Base-by-base conservation (phyloP, 2,888 invertebrate genomes). In the Apeira syringaria region DNA sequence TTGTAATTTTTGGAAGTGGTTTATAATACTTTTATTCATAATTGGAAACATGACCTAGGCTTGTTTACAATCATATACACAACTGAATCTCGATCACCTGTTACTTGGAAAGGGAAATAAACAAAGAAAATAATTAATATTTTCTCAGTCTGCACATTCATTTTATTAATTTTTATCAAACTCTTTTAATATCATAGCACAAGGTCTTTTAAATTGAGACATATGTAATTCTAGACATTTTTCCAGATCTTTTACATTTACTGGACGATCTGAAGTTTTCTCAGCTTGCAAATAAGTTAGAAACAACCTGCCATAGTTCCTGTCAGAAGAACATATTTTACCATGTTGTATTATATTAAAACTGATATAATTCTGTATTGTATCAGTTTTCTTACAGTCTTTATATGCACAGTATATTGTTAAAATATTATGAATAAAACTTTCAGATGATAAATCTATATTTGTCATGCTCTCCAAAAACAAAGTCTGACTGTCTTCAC, bases 151-250 rank as follows among this genome's bases (percentile, higher is more conserved):
- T n/a, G n/a, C n/a, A n/a, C n/a, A n/a, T n/a, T n/a, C n/a, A n/a
- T 6, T 6, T 7, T 8, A 18, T 30, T 25, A 1, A 8, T 31
- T 12, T 28, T 33, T 13, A 13, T 11, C 41, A 32, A 77, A 53
- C 46, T 74, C 71, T 29, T 67, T 70, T 0, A 81, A 53, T 10
- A 76, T 22, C 26, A 56, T 62, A 6, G 60, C 5, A 61, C 87
- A 87, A 0, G 76, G 74, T 30, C 69, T 76, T 48, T 67, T 77
- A 33, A 83, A 86, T 0, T 74, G 64, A 0, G 85, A 76, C 4
- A 49, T 62, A 31, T 86, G 84, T 0, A 31, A 37, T 11, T 76
- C 71, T 2, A 86, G 32, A 2, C 79, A 42, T 10, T 61, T 63
- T 41, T 67, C 62, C 2, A 82, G n/a, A 0, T 25, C n/a, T 2